Conservation (phyloP, 2,113 vertebrate species). For the Rhabdornis inornatus region DNA sequence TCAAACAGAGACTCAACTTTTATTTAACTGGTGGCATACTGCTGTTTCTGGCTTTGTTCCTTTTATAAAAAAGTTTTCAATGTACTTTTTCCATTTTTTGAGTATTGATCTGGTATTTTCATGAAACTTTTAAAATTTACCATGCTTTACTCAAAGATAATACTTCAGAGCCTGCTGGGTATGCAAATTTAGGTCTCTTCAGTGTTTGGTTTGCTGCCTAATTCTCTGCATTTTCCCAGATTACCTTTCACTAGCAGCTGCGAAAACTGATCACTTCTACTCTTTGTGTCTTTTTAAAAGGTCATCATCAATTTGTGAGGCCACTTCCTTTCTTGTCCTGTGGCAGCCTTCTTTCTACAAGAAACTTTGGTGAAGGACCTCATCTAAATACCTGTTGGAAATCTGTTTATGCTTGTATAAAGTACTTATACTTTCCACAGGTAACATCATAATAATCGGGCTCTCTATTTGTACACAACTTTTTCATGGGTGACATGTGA, state of each 20-base stretch:
- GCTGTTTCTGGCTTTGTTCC: background rate
- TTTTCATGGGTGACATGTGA: accelerated
- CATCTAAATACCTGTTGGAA: background rate
- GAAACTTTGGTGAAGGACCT: background rate
- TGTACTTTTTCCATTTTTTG: background rate
- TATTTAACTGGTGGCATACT: background rate
- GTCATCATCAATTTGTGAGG: background rate
- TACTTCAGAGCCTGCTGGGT: background rate
- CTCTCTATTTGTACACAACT: background rate
- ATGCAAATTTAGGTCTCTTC: background rate
- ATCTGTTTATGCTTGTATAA: background rate
- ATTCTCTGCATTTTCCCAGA: background rate
- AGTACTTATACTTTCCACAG: background rate
- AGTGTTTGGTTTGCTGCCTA: background rate
- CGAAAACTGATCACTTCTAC: background rate
- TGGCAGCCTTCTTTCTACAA: background rate
- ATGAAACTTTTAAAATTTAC: background rate
- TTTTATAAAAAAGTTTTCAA: background rate
- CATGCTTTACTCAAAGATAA: background rate
- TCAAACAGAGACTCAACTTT: background rate
- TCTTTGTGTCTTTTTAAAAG: background rate
- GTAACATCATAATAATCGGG: background rate
- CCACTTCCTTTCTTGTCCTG: background rate
- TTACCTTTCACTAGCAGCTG: background rate
- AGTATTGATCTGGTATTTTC: background rate